Conservation (phyloP, 2,113 vertebrate genomes). For the Vulpes vulpes region DNA sequence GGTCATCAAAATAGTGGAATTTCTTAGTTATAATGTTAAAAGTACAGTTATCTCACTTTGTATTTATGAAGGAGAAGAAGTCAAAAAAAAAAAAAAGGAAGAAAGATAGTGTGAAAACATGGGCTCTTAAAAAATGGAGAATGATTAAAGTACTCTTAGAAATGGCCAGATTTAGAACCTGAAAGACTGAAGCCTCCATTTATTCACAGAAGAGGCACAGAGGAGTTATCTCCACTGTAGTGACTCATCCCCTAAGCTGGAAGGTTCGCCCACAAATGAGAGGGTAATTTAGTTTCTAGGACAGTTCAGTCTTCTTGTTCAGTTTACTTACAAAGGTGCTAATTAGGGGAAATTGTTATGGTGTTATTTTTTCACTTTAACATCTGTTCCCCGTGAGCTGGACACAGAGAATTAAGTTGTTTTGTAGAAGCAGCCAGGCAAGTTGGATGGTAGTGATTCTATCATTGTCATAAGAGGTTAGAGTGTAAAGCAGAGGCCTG, state of each 20-base stretch:
- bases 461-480: not conserved
- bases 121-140: not conserved
- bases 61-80: not conserved
- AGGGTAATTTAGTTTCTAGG: constrained; percentile 44
- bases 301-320: constrained; percentile 10
- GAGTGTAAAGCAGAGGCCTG: not conserved
- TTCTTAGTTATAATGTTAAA: constrained; percentile 41
- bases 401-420: constrained; percentile 23
- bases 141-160: constrained; percentile 18
- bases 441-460: not conserved
- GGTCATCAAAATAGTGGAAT: constrained; percentile 2
- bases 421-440: not conserved
- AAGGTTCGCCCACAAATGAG: not conserved
- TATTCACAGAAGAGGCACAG: not conserved
- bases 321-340: constrained; percentile 67
- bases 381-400: constrained; percentile 41
- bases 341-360: constrained; percentile 64
- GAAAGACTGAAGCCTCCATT: not conserved
- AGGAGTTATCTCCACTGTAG: not conserved
- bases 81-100: not conserved
- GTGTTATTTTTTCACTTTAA: constrained; percentile 41
- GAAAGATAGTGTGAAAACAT: not conserved
- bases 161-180: constrained; percentile 5
- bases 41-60: not conserved
- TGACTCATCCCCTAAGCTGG: not conserved